Evolutionary conservation across 23 tunicate genomes (phyloP).

Genomic region (Trididemnum miniatum): DNA sequence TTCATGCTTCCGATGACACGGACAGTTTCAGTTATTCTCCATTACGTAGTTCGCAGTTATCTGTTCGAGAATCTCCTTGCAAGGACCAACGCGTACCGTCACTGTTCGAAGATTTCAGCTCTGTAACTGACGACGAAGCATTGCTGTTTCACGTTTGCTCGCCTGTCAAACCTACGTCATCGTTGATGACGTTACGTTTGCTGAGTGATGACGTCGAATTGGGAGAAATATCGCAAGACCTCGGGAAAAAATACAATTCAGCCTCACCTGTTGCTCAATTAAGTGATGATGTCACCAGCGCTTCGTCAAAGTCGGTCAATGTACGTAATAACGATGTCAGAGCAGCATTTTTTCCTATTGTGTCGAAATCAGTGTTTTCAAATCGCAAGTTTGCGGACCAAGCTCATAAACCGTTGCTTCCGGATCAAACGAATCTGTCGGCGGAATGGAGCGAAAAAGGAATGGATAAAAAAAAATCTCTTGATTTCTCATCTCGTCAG

Average conservation of each 20-base stretch:
- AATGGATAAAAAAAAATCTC: too few relatives aligned
- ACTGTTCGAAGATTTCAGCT: slow-evolving; percentile 14
- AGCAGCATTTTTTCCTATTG: neutral
- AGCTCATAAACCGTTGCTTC: neutral
- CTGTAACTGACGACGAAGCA: neutral
- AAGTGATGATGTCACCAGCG: neutral
- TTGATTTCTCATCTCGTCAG: too few relatives aligned
- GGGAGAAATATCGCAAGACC: neutral
- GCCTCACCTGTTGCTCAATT: neutral
- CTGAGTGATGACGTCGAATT: too few relatives aligned
- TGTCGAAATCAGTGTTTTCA: neutral
- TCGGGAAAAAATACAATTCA: too few relatives aligned
- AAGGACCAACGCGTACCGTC: slow-evolving; percentile 22
- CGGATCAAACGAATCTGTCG: neutral
- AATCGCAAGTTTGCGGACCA: too few relatives aligned
- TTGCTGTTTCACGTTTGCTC: neutral
- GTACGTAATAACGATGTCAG: neutral
- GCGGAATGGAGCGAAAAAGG: neutral
- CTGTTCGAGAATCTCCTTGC: neutral
- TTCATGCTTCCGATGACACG: neutral
- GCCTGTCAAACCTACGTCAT: too few relatives aligned
- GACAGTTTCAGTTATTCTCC: slow-evolving; percentile 19
- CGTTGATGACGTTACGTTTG: too few relatives aligned
- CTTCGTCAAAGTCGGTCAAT: neutral
- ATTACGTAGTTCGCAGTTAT: slow-evolving; percentile 16